Evolutionary conservation across 2,888 invertebrate species (phyloP), one percentile per base, ranked within the genome.

Genomic region (Dryadula phaetusa): DNA sequence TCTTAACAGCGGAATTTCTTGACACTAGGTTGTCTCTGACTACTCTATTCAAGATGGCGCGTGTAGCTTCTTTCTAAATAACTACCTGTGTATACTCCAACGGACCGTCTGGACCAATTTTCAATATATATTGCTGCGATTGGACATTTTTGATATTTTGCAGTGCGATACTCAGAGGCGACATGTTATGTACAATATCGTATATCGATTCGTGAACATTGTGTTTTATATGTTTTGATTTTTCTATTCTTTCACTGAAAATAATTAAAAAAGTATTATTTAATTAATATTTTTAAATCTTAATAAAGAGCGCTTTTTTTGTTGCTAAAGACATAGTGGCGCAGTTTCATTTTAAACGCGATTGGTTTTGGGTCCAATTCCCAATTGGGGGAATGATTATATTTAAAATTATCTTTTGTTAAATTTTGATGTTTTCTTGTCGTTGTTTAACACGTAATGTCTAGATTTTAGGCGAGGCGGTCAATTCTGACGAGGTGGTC

Each of bases 191-290:
- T 0, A 95, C 90, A 32, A 96, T 90, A 70, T 95, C 95, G 75
- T 94, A 95, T 54, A 96, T 96, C 0, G 96, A 95, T 78, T 97
- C 97, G 79, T 96, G 95, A 2, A 96, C 93, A 76, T 97, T 97
- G 78, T 94, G 94, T 46, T 94, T 93, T 60, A 97, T 97, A 79
- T 95, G 94, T 0, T 89, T 84, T 14, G 94, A 93, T 82, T 95
- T 96, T 53, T 95, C 95, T 62, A 88, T 83, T 40, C 95, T 93
- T 81, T 97, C 97, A 71, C 96, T 96, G 86, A 6, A 47, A 42
- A n/a, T n/a, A n/a, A n/a, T 5, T 44, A 40, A 65, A 22, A n/a
- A 6, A 7, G 14, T 53, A 18, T 53, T n/a, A n/a, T 52, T 52
- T n/a, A n/a, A n/a, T n/a, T n/a, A n/a, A n/a, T n/a, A n/a, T n/a